phyloP scores from a whole-genome alignment of 2,888 invertebrate species.

The Conistra vaccinii region DNA sequence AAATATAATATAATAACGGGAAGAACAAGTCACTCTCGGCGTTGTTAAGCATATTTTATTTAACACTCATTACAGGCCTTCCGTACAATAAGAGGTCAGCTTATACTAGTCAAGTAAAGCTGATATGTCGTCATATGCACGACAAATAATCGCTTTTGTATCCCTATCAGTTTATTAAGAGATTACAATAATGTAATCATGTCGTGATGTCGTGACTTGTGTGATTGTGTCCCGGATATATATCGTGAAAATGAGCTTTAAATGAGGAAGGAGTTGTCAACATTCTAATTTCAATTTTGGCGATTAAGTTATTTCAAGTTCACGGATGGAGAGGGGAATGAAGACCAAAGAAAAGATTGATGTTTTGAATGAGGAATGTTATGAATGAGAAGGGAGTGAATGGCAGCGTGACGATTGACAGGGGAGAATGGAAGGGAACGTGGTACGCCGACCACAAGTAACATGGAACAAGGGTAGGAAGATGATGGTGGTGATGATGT shows the following conservation, averaged over 20 bases:
- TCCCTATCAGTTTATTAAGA: constrained; percentile 10
- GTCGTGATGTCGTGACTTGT: constrained; percentile 41
- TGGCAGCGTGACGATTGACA: neutral
- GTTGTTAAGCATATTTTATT: too few species aligned
- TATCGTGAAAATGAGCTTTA: constrained; percentile 11
- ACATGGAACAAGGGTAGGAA: too few species aligned
- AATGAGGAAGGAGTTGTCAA: neutral
- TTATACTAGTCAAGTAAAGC: neutral
- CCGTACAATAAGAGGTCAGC: neutral
- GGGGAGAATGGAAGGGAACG: too few species aligned
- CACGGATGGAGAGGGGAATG: too few species aligned
- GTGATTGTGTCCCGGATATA: constrained; percentile 24
- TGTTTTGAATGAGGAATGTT: neutral
- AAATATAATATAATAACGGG: too few species aligned
- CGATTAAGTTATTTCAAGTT: neutral
- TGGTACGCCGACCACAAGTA: too few species aligned
- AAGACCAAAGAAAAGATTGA: too few species aligned
- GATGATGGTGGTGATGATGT: too few species aligned
- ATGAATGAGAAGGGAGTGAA: neutral
- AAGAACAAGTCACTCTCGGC: too few species aligned
- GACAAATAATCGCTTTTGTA: constrained; percentile 20
- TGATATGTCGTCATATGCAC: neutral
- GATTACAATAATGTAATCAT: constrained; percentile 35
- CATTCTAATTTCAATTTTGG: neutral
- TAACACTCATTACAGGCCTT: too few species aligned